Conservation (phyloP, 2,888 invertebrate genomes). For the Tetheella fluctuosa region DNA sequence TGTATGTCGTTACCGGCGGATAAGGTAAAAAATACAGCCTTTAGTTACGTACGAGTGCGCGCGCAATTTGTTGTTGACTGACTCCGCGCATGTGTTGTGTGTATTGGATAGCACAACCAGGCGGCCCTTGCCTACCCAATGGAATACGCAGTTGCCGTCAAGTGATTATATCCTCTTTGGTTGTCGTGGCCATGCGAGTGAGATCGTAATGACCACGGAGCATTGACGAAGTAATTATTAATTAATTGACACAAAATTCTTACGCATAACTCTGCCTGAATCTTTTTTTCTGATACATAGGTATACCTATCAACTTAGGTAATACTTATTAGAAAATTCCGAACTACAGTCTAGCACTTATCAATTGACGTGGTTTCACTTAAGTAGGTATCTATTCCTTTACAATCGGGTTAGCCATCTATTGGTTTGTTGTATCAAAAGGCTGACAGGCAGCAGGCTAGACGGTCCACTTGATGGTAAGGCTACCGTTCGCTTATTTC, state of each 20-base stretch:
- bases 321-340: no score
- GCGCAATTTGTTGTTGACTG: conserved; percentile 78
- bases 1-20: conserved; percentile 61
- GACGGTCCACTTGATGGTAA: no score
- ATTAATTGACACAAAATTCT: background rate
- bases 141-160: conserved; percentile 14
- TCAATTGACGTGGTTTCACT: no score
- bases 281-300: no score
- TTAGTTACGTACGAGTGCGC: conserved; percentile 70
- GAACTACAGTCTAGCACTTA: no score
- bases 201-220: background rate
- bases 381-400: no score
- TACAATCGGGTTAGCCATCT: no score
- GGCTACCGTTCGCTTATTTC: no score
- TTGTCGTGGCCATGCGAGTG: conserved; percentile 15
- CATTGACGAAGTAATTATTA: background rate
- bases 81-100: conserved; percentile 71
- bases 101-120: conserved; percentile 36
- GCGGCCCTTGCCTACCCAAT: conserved; percentile 35
- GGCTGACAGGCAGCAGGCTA: no score
- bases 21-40: conserved; percentile 69
- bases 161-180: no score
- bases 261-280: background rate
- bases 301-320: no score
- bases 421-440: no score